Evolutionary conservation across 2,888 invertebrate genomes (phyloP).

Genomic region (Euzophera pinguis): DNA sequence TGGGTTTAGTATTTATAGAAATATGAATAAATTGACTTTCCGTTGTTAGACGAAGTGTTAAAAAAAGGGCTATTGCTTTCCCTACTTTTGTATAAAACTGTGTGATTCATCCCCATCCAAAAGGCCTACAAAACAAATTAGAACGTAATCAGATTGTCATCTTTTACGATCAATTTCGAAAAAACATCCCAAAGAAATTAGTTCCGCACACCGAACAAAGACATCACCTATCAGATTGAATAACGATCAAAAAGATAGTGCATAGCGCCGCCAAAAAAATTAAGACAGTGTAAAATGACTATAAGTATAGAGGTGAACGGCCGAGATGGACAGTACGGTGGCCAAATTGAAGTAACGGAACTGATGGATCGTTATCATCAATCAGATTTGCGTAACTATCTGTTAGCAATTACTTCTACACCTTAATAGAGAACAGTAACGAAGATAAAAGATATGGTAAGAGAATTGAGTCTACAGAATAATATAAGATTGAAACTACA

Average conservation of each 20-base stretch:
- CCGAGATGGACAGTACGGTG: conserved; percentile 61
- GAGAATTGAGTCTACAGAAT: too few species aligned
- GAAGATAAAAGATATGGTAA: conserved; percentile 21
- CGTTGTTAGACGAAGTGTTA: too few species aligned
- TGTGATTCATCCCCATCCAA: too few species aligned
- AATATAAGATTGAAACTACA: too few species aligned
- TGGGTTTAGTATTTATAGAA: too few species aligned
- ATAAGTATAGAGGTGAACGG: conserved; percentile 59
- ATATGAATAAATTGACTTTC: too few species aligned
- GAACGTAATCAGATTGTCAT: too few species aligned
- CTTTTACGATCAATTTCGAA: conserved; percentile 13
- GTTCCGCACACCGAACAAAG: conserved; percentile 36
- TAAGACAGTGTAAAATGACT: conserved; percentile 30
- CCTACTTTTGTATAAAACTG: too few species aligned
- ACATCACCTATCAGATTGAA: conserved; percentile 21
- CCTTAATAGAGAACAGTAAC: conserved; percentile 32
- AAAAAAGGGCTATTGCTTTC: too few species aligned
- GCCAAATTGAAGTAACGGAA: conserved; percentile 74
- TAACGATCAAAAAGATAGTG: conserved; percentile 17
- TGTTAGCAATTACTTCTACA: conserved; percentile 66
- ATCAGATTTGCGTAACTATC: conserved; percentile 77
- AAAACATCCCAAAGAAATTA: conserved; percentile 28
- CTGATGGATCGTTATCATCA: conserved; percentile 69
- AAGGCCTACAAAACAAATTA: too few species aligned
- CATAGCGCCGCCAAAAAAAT: conserved; percentile 19